Conservation (phyloP, 2,888 invertebrate genomes). For the Alitta virens region DNA sequence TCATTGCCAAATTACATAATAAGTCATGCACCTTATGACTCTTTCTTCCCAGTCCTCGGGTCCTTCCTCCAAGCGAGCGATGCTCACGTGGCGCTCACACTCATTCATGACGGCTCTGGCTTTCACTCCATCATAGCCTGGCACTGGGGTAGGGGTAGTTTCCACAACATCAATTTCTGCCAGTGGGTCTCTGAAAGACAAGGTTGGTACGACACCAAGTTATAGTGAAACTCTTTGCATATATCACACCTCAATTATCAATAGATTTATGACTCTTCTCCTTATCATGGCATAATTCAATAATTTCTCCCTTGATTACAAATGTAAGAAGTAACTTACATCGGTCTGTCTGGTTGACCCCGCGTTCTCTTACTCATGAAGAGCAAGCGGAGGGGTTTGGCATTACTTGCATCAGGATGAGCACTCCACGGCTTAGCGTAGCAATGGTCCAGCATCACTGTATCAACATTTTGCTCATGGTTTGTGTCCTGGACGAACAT, state of each 20-base stretch:
- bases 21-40: slow-evolving; percentile 62
- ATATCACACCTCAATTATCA: too few relatives aligned
- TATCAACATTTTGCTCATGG: slow-evolving; percentile 22
- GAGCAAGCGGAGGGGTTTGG: slow-evolving; percentile 60
- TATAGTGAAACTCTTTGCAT: too few relatives aligned
- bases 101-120: slow-evolving; percentile 71
- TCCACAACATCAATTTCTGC: slow-evolving; percentile 23
- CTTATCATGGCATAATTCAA: too few relatives aligned
- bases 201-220: too few relatives aligned
- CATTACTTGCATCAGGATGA: slow-evolving; percentile 66
- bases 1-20: neutral
- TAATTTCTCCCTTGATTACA: too few relatives aligned
- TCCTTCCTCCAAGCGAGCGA: slow-evolving; percentile 63
- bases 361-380: slow-evolving; percentile 55
- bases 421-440: slow-evolving; percentile 73
- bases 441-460: slow-evolving; percentile 65
- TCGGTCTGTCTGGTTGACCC: too few relatives aligned
- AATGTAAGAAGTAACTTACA: too few relatives aligned
- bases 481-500: slow-evolving; percentile 12
- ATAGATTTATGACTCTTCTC: too few relatives aligned
- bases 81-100: slow-evolving; percentile 67
- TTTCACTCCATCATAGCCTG: slow-evolving; percentile 64
- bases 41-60: slow-evolving; percentile 69
- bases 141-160: slow-evolving; percentile 43
- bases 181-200: neutral